Evolutionary conservation across 1,140 invertebrate species (phyloP).

Genomic region (Ruditapes philippinarum): DNA sequence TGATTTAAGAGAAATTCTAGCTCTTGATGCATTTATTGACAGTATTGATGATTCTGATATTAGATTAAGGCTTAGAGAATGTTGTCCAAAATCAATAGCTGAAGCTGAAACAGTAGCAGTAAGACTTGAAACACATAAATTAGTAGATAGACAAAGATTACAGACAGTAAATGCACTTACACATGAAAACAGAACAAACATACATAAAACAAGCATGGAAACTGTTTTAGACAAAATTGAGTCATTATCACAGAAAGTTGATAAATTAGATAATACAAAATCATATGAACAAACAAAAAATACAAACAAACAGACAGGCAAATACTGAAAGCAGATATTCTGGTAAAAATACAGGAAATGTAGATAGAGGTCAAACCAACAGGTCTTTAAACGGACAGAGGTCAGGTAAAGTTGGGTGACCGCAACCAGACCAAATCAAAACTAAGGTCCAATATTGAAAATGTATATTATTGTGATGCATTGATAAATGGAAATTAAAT

Average conservation of each 20-base stretch:
- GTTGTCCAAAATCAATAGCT: slow-evolving; percentile 25
- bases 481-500: background rate
- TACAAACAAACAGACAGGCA: too few relatives aligned
- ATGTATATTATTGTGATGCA: background rate
- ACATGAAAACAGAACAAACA: background rate
- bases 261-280: background rate
- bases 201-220: background rate
- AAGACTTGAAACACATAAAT: slow-evolving; percentile 25
- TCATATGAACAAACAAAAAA: background rate
- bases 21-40: slow-evolving; percentile 8
- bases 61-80: slow-evolving; percentile 1
- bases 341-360: too few relatives aligned
- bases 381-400: background rate
- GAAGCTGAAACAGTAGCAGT: slow-evolving; percentile 30
- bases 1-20: slow-evolving; percentile 3
- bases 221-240: background rate
- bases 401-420: slow-evolving; percentile 4
- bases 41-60: slow-evolving; percentile 17
- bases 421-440: slow-evolving; percentile 11
- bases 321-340: too few relatives aligned
- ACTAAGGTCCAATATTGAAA: slow-evolving; percentile 15
- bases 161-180: background rate
- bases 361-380: background rate
- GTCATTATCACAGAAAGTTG: background rate
- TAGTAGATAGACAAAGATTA: slow-evolving; percentile 10